Evolutionary conservation across 2,888 invertebrate genomes (phyloP), one percentile per base, ranked within the genome.

Genomic region (Epirrhoe alternata): DNA sequence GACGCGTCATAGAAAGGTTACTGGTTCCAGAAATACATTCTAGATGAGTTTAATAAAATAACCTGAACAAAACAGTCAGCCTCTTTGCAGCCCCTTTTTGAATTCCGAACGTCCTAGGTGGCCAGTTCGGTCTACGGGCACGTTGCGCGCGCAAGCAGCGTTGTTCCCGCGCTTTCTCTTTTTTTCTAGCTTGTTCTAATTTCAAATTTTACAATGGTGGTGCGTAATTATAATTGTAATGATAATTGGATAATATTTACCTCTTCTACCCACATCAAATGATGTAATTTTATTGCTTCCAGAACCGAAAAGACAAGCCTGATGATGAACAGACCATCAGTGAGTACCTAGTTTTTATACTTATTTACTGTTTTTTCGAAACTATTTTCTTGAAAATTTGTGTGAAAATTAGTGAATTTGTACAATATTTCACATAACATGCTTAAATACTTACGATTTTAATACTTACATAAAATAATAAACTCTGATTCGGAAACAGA

Each of bases 261-360:
- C 10, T 33, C 31, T 16, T 6, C 6, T 47, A 6, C 0, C 52
- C 30, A 45, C 64, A 59, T 38, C 57, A 64, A 69, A 52, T 52
- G 58, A 69, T 38, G 64, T 64, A 53, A 53, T 64, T 47, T 68
- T 61, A 14, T 60, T 76, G 64, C 74, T 86, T 87, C 66, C 89
- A 91, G 87, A 86, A 81, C 51, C 77, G 82, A 69, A 76, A 75
- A 58, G 86, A 79, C 62, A 88, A 88, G 78, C 83, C 90, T 53
- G 94, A 94, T 71, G 93, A 94, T 69, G 94, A 93, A 76, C 93
- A 94, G 78, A 90, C 93, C 56, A 86, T 91, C 64, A 93, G 94
- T 94, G 76, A 93, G 93, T 92, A 70, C 12, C 38, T 12, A 35
- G 16, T 16, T 24, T 45, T 38, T 45, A 42, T 35, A 12, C 17